Evolutionary conservation across 1,140 invertebrate genomes (phyloP).

Genomic region (Manduca sexta): DNA sequence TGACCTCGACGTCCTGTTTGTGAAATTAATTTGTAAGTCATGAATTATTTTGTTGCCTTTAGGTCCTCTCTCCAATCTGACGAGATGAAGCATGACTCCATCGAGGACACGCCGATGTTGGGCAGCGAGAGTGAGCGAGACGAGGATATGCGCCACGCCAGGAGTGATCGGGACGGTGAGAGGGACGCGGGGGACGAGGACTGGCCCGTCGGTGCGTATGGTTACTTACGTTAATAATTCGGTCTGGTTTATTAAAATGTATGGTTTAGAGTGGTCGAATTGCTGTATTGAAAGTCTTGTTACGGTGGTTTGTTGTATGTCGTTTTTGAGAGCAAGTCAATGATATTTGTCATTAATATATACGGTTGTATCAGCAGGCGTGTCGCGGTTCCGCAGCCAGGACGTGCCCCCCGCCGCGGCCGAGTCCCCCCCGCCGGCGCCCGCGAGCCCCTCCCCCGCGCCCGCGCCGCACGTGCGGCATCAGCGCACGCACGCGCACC

Average conservation of each 20-base stretch:
- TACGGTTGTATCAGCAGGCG: not conserved
- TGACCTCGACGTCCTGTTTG: too few relatives aligned
- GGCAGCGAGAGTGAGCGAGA: constrained; percentile 3
- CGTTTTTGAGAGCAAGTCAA: too few relatives aligned
- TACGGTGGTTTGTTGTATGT: too few relatives aligned
- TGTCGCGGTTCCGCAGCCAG: constrained; percentile 10
- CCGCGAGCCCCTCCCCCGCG: too few relatives aligned
- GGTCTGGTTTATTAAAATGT: not conserved
- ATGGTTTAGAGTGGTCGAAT: too few relatives aligned
- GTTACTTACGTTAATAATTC: not conserved
- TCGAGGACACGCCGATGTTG: constrained; percentile 12
- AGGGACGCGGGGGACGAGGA: not conserved
- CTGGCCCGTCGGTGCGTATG: constrained; percentile 6
- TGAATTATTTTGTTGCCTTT: too few relatives aligned
- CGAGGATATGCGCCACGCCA: not conserved
- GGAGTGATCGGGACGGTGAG: not conserved
- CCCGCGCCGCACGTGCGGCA: not conserved
- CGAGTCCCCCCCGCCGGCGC: too few relatives aligned
- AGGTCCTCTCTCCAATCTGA: too few relatives aligned
- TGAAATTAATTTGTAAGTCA: too few relatives aligned
- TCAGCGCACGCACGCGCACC: not conserved
- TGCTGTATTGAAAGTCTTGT: too few relatives aligned
- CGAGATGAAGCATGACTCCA: not conserved
- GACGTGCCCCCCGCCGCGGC: not conserved
- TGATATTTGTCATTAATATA: not conserved